phyloP scores from a whole-genome alignment of 2,888 invertebrate species.

The Xanthia icteritia region DNA sequence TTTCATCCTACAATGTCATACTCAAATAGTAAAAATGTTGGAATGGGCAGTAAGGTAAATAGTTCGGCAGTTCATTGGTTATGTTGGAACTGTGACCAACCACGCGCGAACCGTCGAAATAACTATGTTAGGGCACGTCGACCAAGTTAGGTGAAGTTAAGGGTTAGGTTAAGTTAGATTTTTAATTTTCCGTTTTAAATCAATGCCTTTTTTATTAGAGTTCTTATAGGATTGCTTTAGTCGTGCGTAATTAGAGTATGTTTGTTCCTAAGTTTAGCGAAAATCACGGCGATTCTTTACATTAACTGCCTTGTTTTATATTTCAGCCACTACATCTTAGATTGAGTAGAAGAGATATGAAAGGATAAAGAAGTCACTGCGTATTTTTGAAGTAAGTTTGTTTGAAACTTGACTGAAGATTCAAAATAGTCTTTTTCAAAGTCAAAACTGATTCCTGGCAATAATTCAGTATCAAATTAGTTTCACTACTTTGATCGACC shows the following conservation, averaged over 20 bases:
- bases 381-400: background rate
- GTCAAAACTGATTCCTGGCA: background rate
- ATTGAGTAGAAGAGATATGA: background rate
- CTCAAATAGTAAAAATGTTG: too few relatives aligned
- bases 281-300: background rate
- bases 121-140: too few relatives aligned
- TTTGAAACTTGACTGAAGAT: background rate
- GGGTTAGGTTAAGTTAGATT: too few relatives aligned
- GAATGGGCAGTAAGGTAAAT: too few relatives aligned
- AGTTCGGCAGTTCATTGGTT: too few relatives aligned
- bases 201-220: background rate
- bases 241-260: too few relatives aligned
- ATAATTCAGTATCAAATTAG: conserved; percentile 1
- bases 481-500: background rate
- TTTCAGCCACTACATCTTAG: background rate
- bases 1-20: too few relatives aligned
- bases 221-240: too few relatives aligned
- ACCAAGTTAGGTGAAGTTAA: too few relatives aligned
- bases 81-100: too few relatives aligned
- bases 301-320: background rate
- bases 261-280: background rate
- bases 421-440: background rate
- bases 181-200: too few relatives aligned
- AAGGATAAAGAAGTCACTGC: background rate
- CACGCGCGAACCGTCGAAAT: too few relatives aligned